A percentile compares a stretch with the other conserved stretches of the same genome.
Evolutionary conservation across 2,797 vertebrate genomes (phyloP).

Genomic region (Myripristis murdjan): DNA sequence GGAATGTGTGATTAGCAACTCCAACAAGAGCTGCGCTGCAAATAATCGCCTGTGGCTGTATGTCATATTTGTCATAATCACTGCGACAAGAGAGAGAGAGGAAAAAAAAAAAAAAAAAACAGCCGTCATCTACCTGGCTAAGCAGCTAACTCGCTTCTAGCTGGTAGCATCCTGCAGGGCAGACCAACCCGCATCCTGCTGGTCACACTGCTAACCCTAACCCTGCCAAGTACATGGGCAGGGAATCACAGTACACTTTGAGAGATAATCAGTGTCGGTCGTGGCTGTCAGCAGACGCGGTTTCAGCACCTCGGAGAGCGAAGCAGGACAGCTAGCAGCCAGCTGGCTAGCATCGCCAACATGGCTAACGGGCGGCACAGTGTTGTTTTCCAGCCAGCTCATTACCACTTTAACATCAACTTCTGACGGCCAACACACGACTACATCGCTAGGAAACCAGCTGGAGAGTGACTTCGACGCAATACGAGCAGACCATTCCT

Average conservation of each 20-base stretch:
- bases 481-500: fast-evolving
- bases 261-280: background rate
- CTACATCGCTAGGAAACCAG: fast-evolving
- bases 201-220: background rate
- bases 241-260: background rate
- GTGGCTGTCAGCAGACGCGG: slow-evolving; percentile 13
- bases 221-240: background rate
- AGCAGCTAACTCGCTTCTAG: slow-evolving; percentile 45
- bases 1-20: background rate
- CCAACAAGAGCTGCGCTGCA: background rate
- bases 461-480: fast-evolving
- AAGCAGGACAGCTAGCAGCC: slow-evolving; percentile 36
- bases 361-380: slow-evolving; percentile 57
- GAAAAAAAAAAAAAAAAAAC: too few species aligned
- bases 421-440: fast-evolving
- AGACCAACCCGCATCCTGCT: background rate
- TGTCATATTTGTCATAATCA: slow-evolving; percentile 21
- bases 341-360: slow-evolving; percentile 29
- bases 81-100: too few species aligned
- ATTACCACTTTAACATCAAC: background rate
- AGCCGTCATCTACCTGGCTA: slow-evolving; percentile 47
- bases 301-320: slow-evolving; percentile 83
- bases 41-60: background rate
- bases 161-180: slow-evolving; percentile 8
- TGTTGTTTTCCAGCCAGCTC: slow-evolving; percentile 27